These are phyloP conservation scores for Pseudotriccus pelzelni DNA, from an alignment of 2,797 vertebrate genomes.

Conservation along the genomic window DNA sequence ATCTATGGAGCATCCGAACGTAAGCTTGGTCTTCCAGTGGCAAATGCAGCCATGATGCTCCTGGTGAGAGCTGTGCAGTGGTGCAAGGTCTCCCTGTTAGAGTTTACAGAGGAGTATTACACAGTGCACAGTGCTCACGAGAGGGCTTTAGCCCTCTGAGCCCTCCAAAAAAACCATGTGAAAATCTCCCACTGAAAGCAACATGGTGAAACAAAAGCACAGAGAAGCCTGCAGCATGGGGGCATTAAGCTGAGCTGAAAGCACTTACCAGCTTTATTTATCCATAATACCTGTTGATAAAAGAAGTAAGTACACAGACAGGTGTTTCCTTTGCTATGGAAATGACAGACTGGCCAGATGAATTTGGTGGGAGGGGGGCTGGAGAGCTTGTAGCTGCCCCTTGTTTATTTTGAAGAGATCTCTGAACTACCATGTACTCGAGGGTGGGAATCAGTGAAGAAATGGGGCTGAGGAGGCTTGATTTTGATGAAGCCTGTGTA, in stretches of 20 bases:
- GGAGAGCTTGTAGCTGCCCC: not conserved
- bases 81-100: not conserved
- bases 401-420: not conserved
- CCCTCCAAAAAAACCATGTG: not conserved
- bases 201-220: conserved; percentile 45
- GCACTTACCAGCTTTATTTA: conserved; percentile 38
- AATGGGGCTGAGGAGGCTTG: not conserved
- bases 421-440: not conserved
- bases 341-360: not conserved
- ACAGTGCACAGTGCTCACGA: not conserved
- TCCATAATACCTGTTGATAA: conserved; percentile 39
- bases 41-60: not conserved
- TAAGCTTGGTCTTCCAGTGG: not conserved
- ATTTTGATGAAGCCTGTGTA: not conserved
- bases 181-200: conserved; percentile 37
- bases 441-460: not conserved
- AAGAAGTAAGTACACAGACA: not conserved
- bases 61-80: not conserved
- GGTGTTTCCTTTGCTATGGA: not conserved
- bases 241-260: conserved; percentile 57
- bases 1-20: not conserved
- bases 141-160: not conserved
- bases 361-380: not conserved
- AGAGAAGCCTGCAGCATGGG: conserved; percentile 22
- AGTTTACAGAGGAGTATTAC: not conserved